Percentiles rank a stretch among this genome's conserved stretches.
phyloP scores from a whole-genome alignment of 2,888 invertebrate species.

The Troides helena region DNA sequence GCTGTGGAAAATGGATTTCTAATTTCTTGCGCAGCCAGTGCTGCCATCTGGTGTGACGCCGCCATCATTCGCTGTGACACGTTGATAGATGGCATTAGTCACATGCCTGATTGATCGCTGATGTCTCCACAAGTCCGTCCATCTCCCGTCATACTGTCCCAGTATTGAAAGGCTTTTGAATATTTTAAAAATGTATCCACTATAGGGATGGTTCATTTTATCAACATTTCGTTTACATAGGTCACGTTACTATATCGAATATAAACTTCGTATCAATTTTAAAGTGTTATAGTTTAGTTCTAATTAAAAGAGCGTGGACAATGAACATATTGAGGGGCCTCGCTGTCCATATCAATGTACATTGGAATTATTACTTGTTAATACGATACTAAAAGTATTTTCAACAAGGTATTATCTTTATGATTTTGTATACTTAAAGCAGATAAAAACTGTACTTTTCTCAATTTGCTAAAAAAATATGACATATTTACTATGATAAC shows the following conservation, averaged over 20 bases:
- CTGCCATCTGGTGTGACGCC: constrained; percentile 70
- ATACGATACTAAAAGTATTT: too few species aligned
- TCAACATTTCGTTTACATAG: neutral
- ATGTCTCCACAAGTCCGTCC: constrained; percentile 54
- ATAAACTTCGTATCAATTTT: neutral
- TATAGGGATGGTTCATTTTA: neutral
- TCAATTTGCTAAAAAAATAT: too few species aligned
- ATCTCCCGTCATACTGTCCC: constrained; percentile 46
- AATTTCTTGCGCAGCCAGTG: constrained; percentile 63
- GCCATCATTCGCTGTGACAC: constrained; percentile 55
- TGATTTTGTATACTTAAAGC: too few species aligned
- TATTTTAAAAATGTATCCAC: constrained; percentile 30
- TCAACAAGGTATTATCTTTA: too few species aligned
- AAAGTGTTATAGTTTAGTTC: too few species aligned
- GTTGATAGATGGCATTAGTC: constrained; percentile 76
- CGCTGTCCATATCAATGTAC: too few species aligned
- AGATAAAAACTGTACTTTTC: too few species aligned
- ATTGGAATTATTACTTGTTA: too few species aligned
- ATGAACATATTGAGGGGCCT: too few species aligned
- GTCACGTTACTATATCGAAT: neutral
- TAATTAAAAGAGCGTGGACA: too few species aligned
- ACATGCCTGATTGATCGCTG: constrained; percentile 72
- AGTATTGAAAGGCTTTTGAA: constrained; percentile 39
- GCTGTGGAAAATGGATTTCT: constrained; percentile 66
- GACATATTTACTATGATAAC: too few species aligned